Conservation (phyloP, 2,797 vertebrate species). For the Emydoidea blandingii region DNA sequence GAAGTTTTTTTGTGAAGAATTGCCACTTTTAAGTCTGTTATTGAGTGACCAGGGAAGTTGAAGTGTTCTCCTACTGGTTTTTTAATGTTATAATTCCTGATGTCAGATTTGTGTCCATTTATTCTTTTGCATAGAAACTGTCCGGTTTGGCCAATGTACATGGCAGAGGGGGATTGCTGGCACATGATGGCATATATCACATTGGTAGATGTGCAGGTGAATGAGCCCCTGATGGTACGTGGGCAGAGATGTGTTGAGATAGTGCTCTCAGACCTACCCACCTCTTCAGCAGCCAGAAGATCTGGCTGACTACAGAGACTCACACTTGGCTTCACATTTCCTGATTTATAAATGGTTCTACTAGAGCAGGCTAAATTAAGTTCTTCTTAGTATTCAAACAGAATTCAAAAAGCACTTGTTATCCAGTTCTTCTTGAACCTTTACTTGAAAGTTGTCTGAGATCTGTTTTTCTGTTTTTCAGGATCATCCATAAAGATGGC, state of each 20-base stretch:
- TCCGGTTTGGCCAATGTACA: too few species aligned
- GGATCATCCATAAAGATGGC: conserved; percentile 84
- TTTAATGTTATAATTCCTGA: too few species aligned
- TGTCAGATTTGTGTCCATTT: too few species aligned
- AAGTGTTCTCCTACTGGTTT: too few species aligned
- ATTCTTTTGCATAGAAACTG: too few species aligned
- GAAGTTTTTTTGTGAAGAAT: too few species aligned
- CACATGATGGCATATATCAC: too few species aligned
- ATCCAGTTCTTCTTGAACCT: neutral
- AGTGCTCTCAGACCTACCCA: neutral
- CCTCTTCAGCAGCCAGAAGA: neutral
- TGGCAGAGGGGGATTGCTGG: too few species aligned
- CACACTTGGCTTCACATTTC: neutral
- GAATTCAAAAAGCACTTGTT: neutral
- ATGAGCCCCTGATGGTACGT: too few species aligned
- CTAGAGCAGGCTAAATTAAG: neutral
- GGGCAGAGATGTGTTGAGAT: neutral
- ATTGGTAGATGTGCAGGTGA: too few species aligned
- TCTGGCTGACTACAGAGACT: neutral
- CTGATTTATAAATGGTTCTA: neutral
- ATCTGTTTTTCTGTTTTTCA: conserved; percentile 41
- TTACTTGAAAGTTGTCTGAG: neutral
- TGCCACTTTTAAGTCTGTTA: too few species aligned
- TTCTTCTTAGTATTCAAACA: neutral
- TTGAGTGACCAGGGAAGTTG: too few species aligned